These are phyloP conservation scores for Leucophenga maculata DNA, from an alignment of 2,888 invertebrate species.

Conservation along the genomic window DNA sequence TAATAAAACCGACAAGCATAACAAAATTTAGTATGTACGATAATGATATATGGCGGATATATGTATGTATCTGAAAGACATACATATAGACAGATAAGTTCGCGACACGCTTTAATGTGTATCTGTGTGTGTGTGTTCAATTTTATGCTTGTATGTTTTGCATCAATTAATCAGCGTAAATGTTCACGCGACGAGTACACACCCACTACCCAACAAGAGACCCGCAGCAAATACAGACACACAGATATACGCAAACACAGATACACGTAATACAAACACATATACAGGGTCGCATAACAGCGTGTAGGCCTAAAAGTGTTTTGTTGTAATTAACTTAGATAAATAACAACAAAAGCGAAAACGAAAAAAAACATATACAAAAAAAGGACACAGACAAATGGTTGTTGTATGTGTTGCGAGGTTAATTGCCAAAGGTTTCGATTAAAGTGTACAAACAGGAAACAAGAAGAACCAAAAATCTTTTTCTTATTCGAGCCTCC, in stretches of 20 bases:
- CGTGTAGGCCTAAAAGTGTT: slow-evolving; percentile 56
- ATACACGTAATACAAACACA: neutral
- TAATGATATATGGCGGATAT: neutral
- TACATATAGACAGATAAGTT: slow-evolving; percentile 31
- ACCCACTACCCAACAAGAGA: neutral
- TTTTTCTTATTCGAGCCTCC: too few relatives aligned
- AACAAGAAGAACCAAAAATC: too few relatives aligned
- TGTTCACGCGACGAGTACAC: slow-evolving; percentile 25
- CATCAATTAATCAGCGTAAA: slow-evolving; percentile 61
- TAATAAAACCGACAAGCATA: too few relatives aligned
- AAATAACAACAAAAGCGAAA: slow-evolving; percentile 46
- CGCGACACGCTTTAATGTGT: slow-evolving; percentile 20
- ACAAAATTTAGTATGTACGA: neutral
- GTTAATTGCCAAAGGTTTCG: too few relatives aligned
- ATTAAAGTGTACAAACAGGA: too few relatives aligned
- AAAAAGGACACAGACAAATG: too few relatives aligned
- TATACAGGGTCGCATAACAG: neutral
- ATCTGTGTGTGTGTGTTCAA: slow-evolving; percentile 41
- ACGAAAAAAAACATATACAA: too few relatives aligned
- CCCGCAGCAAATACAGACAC: slow-evolving; percentile 24
- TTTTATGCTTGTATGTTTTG: slow-evolving; percentile 58
- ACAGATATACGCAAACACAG: slow-evolving; percentile 20
- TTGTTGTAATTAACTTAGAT: slow-evolving; percentile 66
- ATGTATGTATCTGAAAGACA: neutral
- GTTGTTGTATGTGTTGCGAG: too few relatives aligned